A percentile compares a stretch with the other conserved stretches of the same genome.
Evolutionary conservation across 30 jellyfish, hydroid and myxozoan genomes (phyloP).

Genomic region (Hydractinia symbiolongicarpus): DNA sequence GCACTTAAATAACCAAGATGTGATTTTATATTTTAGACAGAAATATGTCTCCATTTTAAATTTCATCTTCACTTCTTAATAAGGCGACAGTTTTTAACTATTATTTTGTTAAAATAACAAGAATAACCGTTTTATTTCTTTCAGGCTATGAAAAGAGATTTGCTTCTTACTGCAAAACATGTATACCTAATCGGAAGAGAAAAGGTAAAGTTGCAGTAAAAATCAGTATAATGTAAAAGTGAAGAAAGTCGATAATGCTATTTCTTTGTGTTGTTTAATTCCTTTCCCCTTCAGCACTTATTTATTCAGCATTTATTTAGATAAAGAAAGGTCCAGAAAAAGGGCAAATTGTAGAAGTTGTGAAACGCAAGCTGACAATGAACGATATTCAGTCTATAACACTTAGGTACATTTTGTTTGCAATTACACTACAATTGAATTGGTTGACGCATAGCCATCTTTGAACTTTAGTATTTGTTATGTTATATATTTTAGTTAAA

Average conservation of each 20-base stretch:
- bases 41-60: not conserved
- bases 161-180: slow-evolving; percentile 84
- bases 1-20: too few relatives aligned
- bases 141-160: slow-evolving; percentile 81
- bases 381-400: slow-evolving; percentile 63
- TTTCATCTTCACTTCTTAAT: not conserved
- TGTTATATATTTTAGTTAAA: too few relatives aligned
- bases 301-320: slow-evolving; percentile 14
- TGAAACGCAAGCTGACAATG: slow-evolving; percentile 82
- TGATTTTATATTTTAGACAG: not conserved
- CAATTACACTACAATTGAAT: too few relatives aligned
- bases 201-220: slow-evolving; percentile 25
- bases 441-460: too few relatives aligned
- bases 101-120: not conserved
- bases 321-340: slow-evolving; percentile 96
- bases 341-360: slow-evolving; percentile 91
- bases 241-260: not conserved
- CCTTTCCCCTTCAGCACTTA: not conserved
- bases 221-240: not conserved
- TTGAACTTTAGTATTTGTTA: too few relatives aligned
- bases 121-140: not conserved
- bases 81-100: not conserved
- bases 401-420: slow-evolving; percentile 53
- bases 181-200: slow-evolving; percentile 93
- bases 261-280: not conserved